Evolutionary conservation across 2,797 vertebrate species (phyloP).

Genomic region (Esox lucius): DNA sequence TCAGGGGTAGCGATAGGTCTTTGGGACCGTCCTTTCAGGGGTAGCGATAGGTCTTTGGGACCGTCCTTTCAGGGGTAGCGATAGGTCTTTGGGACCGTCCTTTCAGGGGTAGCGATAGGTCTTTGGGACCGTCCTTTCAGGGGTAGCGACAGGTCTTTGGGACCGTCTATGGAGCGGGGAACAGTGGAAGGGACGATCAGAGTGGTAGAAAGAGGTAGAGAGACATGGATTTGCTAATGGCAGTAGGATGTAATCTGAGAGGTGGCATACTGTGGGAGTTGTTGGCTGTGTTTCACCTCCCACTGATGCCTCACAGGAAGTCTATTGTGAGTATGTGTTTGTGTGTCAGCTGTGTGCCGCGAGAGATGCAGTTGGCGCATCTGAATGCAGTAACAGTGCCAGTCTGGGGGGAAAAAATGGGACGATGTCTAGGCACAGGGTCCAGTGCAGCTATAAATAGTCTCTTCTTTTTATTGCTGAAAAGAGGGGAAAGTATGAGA

Average conservation of each 20-base stretch:
- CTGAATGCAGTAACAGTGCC: constrained; percentile 67
- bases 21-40: too few species aligned
- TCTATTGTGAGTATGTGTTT: constrained; percentile 31
- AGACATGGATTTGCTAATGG: constrained; percentile 49
- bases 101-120: too few species aligned
- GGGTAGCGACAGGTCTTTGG: constrained; percentile 28
- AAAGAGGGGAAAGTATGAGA: constrained; percentile 44
- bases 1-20: too few species aligned
- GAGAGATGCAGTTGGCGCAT: constrained; percentile 62
- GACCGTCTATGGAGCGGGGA: constrained; percentile 15
- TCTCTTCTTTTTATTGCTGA: constrained; percentile 45
- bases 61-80: too few species aligned
- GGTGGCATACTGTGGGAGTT: constrained; percentile 40
- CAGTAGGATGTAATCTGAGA: constrained; percentile 37
- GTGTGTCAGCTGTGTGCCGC: constrained; percentile 22
- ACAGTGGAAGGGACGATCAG: constrained; percentile 6
- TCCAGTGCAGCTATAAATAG: constrained; percentile 65
- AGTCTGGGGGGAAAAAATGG: constrained; percentile 59
- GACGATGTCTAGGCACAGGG: constrained; percentile 66
- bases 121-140: constrained; percentile 23
- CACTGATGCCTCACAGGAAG: constrained; percentile 35
- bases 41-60: too few species aligned
- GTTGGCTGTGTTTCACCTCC: constrained; percentile 35
- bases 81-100: too few species aligned
- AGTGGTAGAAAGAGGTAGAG: neutral